Base-by-base conservation (phyloP, 2,888 invertebrate genomes). In the Hecatera dysodea region DNA sequence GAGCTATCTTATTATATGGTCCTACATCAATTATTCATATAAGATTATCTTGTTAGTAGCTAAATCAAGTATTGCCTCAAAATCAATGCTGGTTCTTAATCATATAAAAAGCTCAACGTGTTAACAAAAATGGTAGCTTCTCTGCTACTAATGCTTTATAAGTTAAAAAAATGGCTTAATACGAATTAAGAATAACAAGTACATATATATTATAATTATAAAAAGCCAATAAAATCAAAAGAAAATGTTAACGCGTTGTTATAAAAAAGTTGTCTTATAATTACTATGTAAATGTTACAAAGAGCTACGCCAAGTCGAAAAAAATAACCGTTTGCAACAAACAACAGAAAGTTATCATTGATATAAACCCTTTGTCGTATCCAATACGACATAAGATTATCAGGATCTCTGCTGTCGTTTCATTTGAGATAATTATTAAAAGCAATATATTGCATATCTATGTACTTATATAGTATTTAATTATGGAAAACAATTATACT, bases 371-470 rank as follows among this genome's bases (percentile, higher is more conserved):
- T 11, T 33, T 70, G 67, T 82, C 59, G 24, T 70, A 74, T 64
- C 15, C 59, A 67, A 67, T 66, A 80, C 46, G 52, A 71, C 50
- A 61, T 64, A 33, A 27, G 44, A 61, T 81, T 77, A 56, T 52
- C 5, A 48, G 12, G 22, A 59, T 66, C 29, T 77, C 59, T 66
- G 24, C 29, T 24, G 27, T 72, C 22, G n/a, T 57, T 67, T 67
- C 7, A 63, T 67, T 78, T 57, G 27, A 81, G 80, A 66, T 80
- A 61, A 71, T 68, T 68, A 48, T 73, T 55, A 60, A 68, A 83
- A 84, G 85, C 84, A 84, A 84, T 84, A 79, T 56, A 29, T 71
- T 36, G 81, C 85, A 85, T 85, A 85, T 86, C 85, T 81, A 73
- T 83, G 8, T 73, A 71, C 62, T 83, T 75, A 62, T 78, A 73